Evolutionary conservation across 2,113 vertebrate species (phyloP), one percentile per base, ranked within the genome.

Genomic region (Perognathus longimembris): DNA sequence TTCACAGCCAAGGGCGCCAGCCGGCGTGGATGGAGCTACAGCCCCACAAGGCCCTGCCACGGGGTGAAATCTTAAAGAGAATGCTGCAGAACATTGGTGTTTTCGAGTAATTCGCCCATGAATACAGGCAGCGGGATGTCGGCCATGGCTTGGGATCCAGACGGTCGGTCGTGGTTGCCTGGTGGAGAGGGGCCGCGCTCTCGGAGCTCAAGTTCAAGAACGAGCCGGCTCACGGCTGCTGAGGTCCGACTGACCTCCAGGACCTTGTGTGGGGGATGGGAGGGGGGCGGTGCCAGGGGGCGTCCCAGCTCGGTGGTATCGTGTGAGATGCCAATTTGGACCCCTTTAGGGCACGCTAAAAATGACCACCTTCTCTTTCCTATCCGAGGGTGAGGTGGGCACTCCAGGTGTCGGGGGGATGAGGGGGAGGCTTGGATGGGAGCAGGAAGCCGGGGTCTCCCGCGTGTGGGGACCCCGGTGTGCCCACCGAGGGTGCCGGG

Each of bases 11-110:
- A 94, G 92, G 96, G 96, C 92, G 90, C 93, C 83, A 96, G 97
- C 91, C 81, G 94, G 93, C 96, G 91, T 94, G 97, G 96, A 98
- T 97, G 97, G 96, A 98, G 97, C 98, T 97, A 96, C 87, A 95
- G 96, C 98, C 95, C 95, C 90, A 32, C 97, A 98, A 97, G 97
- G 96, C 97, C 97, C 96, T 95, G 97, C 97, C 94, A 88, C 78
- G 93, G 89, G 95, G n/a, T n/a, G n/a, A n/a, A n/a, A n/a, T n/a
- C n/a, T 42, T 30, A 21, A 45, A 77, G n/a, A 81, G 26, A 63
- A 40, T 9, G 6, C 10, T 12, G 54, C 70, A 84, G 77, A 40
- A 6, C 12, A 86, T 54, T 61, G 24, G 36, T 50, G n/a, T 50
- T 42, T 69, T 63, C 50, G 77, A 57, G 18, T 28, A 11, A 30